Evolutionary conservation across 2,797 vertebrate genomes (phyloP).

Genomic region (Novumbra hubbsi): DNA sequence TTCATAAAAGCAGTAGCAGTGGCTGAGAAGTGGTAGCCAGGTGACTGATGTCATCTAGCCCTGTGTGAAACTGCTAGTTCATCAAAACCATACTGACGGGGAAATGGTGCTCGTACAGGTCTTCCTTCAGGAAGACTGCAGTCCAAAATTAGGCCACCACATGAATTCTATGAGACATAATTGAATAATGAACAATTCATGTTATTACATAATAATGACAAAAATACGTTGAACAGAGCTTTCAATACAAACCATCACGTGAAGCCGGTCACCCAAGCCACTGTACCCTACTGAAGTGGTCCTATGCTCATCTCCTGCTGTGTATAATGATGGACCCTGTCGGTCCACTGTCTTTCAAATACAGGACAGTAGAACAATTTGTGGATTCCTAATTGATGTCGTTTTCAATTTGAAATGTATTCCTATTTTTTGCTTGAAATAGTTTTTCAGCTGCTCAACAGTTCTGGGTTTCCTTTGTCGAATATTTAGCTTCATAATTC

Average conservation of each 20-base stretch:
- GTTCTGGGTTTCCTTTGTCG: no score
- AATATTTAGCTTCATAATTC: no score
- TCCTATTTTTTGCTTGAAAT: no score
- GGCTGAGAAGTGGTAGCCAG: not conserved
- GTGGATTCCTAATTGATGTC: no score
- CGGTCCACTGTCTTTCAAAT: not conserved
- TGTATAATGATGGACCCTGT: not conserved
- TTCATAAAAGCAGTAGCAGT: conserved; percentile 5
- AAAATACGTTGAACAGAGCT: not conserved
- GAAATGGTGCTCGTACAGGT: not conserved
- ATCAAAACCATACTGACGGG: not conserved
- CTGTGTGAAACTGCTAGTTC: not conserved
- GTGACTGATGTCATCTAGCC: not conserved
- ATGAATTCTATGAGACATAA: not conserved
- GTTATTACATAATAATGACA: no score
- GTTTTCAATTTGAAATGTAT: no score
- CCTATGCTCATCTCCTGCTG: not conserved
- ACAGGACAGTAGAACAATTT: not conserved
- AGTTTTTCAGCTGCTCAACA: no score
- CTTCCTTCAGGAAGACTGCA: not conserved
- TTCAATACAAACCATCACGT: not conserved
- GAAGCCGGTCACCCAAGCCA: not conserved
- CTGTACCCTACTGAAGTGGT: not conserved
- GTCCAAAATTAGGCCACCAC: not conserved
- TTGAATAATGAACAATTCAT: not conserved